These are phyloP conservation scores for Diaprepes abbreviatus DNA, from an alignment of 2,888 invertebrate genomes.

Conservation along the genomic window DNA sequence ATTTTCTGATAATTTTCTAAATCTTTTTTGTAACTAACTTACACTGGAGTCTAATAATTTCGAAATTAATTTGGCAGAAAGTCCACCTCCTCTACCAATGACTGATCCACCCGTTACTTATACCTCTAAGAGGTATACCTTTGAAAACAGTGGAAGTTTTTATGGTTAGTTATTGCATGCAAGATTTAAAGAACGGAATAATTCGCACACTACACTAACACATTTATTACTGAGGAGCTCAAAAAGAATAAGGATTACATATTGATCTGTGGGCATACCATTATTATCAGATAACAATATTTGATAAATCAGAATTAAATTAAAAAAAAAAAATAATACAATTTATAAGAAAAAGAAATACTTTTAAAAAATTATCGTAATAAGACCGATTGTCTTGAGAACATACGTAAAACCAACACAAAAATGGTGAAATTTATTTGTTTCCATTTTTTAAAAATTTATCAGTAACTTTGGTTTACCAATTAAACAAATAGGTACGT, in stretches of 20 bases:
- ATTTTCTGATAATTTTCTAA: neutral
- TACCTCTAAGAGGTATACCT: conserved; percentile 59
- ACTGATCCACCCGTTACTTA: conserved; percentile 70
- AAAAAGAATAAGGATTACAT: neutral
- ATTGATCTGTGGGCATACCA: too few relatives aligned
- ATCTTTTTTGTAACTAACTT: conserved; percentile 37
- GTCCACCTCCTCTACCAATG: conserved; percentile 72
- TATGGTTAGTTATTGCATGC: conserved; percentile 63
- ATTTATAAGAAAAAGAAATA: too few relatives aligned
- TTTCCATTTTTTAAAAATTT: too few relatives aligned
- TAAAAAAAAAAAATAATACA: too few relatives aligned
- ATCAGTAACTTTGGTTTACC: too few relatives aligned
- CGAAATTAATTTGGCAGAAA: conserved; percentile 67
- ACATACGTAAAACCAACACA: too few relatives aligned
- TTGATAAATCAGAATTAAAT: too few relatives aligned
- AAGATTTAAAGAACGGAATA: neutral
- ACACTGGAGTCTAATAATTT: conserved; percentile 25
- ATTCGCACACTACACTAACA: conserved; percentile 16
- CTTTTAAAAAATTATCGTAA: too few relatives aligned
- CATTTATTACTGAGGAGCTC: neutral
- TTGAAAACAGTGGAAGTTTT: conserved; percentile 63
- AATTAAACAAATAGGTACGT: too few relatives aligned
- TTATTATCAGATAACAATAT: too few relatives aligned
- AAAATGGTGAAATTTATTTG: too few relatives aligned
- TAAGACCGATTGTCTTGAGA: too few relatives aligned